A percentile compares a stretch with the other conserved stretches of the same genome.
Conservation (phyloP, 2,113 vertebrate genomes). For the Silurus asotus region DNA sequence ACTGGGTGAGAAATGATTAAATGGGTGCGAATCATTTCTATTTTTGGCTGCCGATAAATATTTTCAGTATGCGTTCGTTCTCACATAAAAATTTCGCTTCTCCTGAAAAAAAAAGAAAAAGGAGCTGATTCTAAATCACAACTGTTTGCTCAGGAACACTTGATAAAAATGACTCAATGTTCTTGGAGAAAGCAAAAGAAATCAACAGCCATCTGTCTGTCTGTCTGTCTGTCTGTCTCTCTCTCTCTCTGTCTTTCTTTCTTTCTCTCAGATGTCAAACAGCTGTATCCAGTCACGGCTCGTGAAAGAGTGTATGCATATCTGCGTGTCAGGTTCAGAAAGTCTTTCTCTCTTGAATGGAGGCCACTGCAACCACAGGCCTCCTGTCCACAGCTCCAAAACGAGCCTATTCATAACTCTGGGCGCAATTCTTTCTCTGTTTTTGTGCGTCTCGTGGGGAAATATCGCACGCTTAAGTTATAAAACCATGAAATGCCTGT, state of each 20-base stretch:
- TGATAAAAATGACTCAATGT: slow-evolving; percentile 29
- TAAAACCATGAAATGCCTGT: slow-evolving; percentile 15
- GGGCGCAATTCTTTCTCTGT: slow-evolving; percentile 22
- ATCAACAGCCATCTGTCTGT: slow-evolving; percentile 30
- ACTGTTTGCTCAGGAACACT: neutral
- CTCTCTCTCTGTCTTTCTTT: slow-evolving; percentile 14
- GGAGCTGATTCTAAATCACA: neutral
- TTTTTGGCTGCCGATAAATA: neutral
- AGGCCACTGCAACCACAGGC: slow-evolving; percentile 40
- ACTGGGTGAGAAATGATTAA: neutral
- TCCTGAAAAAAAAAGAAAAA: neutral
- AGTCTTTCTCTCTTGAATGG: slow-evolving; percentile 42
- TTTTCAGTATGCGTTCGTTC: neutral
- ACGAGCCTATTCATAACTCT: slow-evolving; percentile 30
- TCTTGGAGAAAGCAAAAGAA: slow-evolving; percentile 37
- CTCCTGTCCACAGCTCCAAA: slow-evolving; percentile 36
- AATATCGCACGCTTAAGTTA: slow-evolving; percentile 27
- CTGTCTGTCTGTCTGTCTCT: neutral
- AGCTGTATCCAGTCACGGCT: slow-evolving; percentile 58
- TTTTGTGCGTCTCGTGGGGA: slow-evolving; percentile 15
- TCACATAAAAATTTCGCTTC: no score
- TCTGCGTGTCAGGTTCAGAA: slow-evolving; percentile 48
- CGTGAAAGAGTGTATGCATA: slow-evolving; percentile 4
- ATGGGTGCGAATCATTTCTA: neutral
- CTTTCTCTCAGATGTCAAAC: slow-evolving; percentile 54